Base-by-base conservation (phyloP, 92 coral and sea anemone genomes). In the Siderastrea siderea region DNA sequence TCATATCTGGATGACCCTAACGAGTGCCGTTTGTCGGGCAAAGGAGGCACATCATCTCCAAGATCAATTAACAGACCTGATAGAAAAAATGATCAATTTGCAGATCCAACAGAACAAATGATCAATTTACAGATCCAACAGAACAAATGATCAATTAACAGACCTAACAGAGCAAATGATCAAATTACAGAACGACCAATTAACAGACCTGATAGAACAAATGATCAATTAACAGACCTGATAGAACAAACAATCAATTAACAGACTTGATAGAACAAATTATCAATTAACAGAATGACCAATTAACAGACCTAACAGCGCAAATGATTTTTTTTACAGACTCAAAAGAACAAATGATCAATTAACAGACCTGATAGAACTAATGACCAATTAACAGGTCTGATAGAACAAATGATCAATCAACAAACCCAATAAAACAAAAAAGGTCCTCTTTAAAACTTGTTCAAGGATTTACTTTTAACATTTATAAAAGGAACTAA, bases 1-100 rank as follows among this genome's bases (percentile, higher is more conserved):
- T 70, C 86, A 70, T 82, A 70, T 82, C 77, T 47, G 64, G 66
- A n/a, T 3, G 73, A 82, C 3, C 59, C 86, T 57, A 49, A 64
- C 6, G 87, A 84, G 38, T 62, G 80, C 43, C 87, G 17, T 84
- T 84, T 84, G 44, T n/a, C 38, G 8, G 87, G 87, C 61, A 84
- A 43, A 5, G 87, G 73, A 48, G 80, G 87, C n/a, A 8, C 52
- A 13, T 63, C 73, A 26, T 73, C 71, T n/a, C 80, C 87, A 15
- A 84, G 65, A 74, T 84, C 87, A 74, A 84, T 84, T 52, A 84
- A 63, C 73, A 84, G 50, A 48, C 87, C 87, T 84, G 55, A 47
- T 62, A 47, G 46, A 64, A 83, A 52, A 81, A 9, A 44, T 26
- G 43, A 67, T 43, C 13, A 17, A 55, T 55, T 55, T 7, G 5